These are phyloP conservation scores for Crotalus tigris DNA, from an alignment of 2,113 vertebrate species.

Conservation along the genomic window DNA sequence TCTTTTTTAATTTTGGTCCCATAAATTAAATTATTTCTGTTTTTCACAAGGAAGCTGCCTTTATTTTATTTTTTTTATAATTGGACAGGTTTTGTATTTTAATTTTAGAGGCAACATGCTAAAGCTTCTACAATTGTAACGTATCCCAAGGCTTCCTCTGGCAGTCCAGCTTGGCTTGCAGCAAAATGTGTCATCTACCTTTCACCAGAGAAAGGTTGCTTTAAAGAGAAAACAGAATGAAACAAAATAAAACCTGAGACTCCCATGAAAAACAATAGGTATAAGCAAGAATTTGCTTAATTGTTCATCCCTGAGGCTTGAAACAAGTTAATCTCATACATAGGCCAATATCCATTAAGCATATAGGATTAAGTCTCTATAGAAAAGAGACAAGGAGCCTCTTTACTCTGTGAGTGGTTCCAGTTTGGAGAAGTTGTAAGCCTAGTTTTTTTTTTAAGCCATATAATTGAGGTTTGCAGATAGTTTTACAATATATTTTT, in stretches of 20 bases:
- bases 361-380: conserved; percentile 9
- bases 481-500: not conserved
- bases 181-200: not conserved
- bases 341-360: not conserved
- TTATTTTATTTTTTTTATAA: not conserved
- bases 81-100: not conserved
- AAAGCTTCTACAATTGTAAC: not conserved
- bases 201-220: not conserved
- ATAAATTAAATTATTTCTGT: not conserved
- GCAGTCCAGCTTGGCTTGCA: not conserved
- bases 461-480: not conserved
- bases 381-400: not conserved
- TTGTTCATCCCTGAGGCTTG: conserved; percentile 10
- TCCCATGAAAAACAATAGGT: not conserved
- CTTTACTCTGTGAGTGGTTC: not conserved
- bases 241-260: not conserved
- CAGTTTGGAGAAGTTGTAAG: not conserved
- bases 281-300: not conserved
- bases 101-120: not conserved
- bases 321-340: not conserved
- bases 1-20: not conserved
- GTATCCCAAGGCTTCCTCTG: not conserved
- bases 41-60: not conserved
- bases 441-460: not conserved
- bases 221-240: not conserved